phyloP scores from a whole-genome alignment of 1,140 invertebrate genomes.

The Heterodera carotae region DNA sequence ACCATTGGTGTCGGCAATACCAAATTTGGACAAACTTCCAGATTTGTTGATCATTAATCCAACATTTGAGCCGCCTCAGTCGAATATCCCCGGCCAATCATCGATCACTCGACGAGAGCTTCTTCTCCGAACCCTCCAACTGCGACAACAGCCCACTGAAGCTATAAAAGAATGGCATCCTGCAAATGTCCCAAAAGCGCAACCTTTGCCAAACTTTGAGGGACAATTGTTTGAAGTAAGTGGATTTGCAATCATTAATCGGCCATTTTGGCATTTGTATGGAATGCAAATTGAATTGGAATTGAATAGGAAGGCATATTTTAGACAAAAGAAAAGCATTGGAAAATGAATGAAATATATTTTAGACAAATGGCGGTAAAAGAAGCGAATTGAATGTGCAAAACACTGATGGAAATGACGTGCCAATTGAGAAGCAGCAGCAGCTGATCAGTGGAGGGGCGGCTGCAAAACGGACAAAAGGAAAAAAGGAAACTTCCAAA shows the following conservation, averaged over 20 bases:
- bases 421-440: background rate
- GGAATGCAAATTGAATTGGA: too few species aligned
- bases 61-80: background rate
- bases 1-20: background rate
- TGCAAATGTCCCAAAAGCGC: background rate
- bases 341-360: too few species aligned
- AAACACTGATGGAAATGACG: background rate
- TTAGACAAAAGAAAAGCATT: too few species aligned
- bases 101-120: background rate
- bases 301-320: too few species aligned
- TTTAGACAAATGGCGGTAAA: too few species aligned
- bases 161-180: background rate
- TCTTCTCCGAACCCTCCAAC: background rate
- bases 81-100: background rate
- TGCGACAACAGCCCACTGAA: background rate
- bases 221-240: background rate
- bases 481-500: background rate
- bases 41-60: background rate
- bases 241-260: too few species aligned
- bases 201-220: background rate
- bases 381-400: too few species aligned
- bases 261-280: too few species aligned
- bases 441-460: background rate
- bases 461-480: background rate
- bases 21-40: background rate